Percentiles rank a stretch among this genome's conserved stretches.
phyloP scores from a whole-genome alignment of 2,113 vertebrate genomes.

The Atractosteus spatula region DNA sequence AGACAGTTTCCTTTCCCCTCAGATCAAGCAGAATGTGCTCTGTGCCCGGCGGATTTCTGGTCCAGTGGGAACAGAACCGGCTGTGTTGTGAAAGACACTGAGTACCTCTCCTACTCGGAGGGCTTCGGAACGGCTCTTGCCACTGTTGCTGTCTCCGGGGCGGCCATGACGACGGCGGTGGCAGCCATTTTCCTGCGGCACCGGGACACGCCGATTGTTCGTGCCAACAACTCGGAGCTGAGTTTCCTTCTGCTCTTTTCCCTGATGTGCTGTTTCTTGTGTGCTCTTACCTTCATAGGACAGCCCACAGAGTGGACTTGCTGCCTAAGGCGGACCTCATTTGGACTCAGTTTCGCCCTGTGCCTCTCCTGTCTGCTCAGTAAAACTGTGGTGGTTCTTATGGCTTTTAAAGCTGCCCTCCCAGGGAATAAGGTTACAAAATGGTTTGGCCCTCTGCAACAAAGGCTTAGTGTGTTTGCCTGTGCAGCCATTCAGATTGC shows the following conservation, averaged over 20 bases:
- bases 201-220: conserved; percentile 60
- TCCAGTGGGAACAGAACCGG: conserved; percentile 53
- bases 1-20: conserved; percentile 7
- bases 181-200: conserved; percentile 56
- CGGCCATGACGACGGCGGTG: conserved; percentile 49
- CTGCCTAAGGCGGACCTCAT: conserved; percentile 64
- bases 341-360: conserved; percentile 68
- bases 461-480: conserved; percentile 57
- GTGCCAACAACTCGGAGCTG: conserved; percentile 67
- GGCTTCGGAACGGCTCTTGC: conserved; percentile 61
- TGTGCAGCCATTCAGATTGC: conserved; percentile 54
- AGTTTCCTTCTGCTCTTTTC: conserved; percentile 72
- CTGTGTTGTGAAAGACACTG: conserved; percentile 65
- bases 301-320: conserved; percentile 65
- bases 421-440: conserved; percentile 56
- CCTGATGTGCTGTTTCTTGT: conserved; percentile 68
- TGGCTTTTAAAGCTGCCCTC: conserved; percentile 64
- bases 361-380: conserved; percentile 71
- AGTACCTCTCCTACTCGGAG: conserved; percentile 71
- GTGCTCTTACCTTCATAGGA: conserved; percentile 67
- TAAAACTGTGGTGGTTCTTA: conserved; percentile 70
- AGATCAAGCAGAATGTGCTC: conserved; percentile 46
- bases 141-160: conserved; percentile 56
- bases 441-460: conserved; percentile 61
- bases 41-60: conserved; percentile 58